Evolutionary conservation across 2,113 vertebrate genomes (phyloP).

Genomic region (Lampris megalopsis): DNA sequence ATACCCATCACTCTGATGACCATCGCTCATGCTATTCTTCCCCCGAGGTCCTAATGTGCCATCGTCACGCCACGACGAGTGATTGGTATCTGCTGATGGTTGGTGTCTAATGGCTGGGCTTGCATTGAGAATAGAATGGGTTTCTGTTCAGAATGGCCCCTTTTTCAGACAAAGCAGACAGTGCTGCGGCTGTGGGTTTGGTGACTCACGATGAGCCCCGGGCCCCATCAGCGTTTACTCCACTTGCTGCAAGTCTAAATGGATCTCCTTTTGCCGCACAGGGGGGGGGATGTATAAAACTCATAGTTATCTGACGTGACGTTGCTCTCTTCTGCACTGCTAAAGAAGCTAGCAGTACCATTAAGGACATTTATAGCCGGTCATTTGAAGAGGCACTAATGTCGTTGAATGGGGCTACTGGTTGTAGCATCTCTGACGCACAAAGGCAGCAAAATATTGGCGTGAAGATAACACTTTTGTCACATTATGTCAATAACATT

Average conservation of each 20-base stretch:
- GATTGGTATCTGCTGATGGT: constrained; percentile 42
- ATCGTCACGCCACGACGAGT: constrained; percentile 6
- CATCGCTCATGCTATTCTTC: constrained; percentile 26
- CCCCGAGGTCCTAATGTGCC: constrained; percentile 34
- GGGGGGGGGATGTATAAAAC: not conserved
- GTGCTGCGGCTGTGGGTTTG: not conserved
- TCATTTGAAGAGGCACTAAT: constrained; percentile 5
- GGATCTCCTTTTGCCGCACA: constrained; percentile 18
- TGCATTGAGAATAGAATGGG: constrained; percentile 10
- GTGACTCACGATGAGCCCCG: constrained; percentile 25
- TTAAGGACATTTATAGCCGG: not conserved
- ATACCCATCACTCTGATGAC: constrained; percentile 25
- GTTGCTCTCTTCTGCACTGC: not conserved
- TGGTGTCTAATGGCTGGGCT: constrained; percentile 30
- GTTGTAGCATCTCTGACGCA: not conserved
- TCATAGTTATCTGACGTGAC: constrained; percentile 14
- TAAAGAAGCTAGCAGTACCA: not conserved
- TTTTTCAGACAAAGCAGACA: constrained; percentile 17
- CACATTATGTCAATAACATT: not conserved
- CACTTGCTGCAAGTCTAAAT: constrained; percentile 18
- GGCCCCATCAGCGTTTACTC: constrained; percentile 32
- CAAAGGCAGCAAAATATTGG: not conserved
- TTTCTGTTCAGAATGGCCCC: constrained; percentile 22
- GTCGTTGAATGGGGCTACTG: too few species aligned
- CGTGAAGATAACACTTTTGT: not conserved